These are phyloP conservation scores for Coptotermes formosanus DNA, from an alignment of 1,140 invertebrate genomes.

Conservation along the genomic window DNA sequence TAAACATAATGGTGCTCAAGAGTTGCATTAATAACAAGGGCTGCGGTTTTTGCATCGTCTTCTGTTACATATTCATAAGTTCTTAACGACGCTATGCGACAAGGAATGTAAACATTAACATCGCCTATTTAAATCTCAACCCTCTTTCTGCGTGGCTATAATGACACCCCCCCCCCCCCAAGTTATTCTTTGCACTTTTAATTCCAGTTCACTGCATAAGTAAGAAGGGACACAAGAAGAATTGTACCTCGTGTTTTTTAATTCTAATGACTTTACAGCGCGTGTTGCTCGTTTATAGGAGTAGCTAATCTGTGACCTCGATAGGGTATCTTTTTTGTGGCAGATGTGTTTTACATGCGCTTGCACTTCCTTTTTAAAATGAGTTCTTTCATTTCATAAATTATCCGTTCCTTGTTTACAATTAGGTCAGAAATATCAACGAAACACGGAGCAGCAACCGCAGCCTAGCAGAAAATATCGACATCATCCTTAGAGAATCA, in stretches of 20 bases:
- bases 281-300: conserved; percentile 1
- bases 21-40: conserved; percentile 21
- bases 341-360: no score
- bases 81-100: conserved; percentile 8
- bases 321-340: no score
- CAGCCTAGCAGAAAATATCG: no score
- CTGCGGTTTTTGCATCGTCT: background rate
- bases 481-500: no score
- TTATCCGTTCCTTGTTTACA: no score
- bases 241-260: background rate
- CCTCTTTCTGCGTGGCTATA: background rate
- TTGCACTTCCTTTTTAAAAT: no score
- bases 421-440: no score
- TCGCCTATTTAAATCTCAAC: conserved; percentile 16
- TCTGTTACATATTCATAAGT: conserved; percentile 25
- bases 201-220: conserved; percentile 23
- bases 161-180: background rate
- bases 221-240: background rate
- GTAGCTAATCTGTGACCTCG: background rate
- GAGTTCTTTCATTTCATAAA: no score
- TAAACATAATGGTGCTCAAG: conserved; percentile 12
- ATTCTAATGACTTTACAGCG: conserved; percentile 3
- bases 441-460: no score
- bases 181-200: background rate
- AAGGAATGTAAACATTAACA: conserved; percentile 20